These are phyloP conservation scores for Phocoena sinus DNA, from an alignment of 2,113 vertebrate species.

Conservation along the genomic window DNA sequence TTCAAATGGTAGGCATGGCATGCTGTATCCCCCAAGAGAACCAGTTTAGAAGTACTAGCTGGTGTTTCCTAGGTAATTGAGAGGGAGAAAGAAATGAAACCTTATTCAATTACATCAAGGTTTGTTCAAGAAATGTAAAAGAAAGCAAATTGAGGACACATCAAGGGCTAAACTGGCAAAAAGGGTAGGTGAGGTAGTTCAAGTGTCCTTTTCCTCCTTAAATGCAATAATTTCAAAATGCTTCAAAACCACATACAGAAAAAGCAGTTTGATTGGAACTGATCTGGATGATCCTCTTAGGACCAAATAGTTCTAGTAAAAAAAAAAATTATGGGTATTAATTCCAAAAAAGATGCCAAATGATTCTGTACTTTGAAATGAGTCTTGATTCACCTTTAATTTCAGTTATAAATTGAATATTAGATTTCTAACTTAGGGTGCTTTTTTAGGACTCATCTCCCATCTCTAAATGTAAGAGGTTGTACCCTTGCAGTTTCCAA, in stretches of 20 bases:
- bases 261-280: constrained; percentile 17
- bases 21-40: constrained; percentile 6
- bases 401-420: background rate
- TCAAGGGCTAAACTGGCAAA: background rate
- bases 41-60: background rate
- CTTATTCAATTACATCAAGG: background rate
- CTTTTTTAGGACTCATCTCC: background rate
- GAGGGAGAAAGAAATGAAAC: constrained; percentile 44
- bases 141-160: constrained; percentile 9
- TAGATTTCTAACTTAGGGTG: background rate
- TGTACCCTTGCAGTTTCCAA: background rate
- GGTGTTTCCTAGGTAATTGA: constrained; percentile 10
- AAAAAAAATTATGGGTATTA: background rate
- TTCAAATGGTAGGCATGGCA: background rate
- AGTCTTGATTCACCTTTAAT: background rate
- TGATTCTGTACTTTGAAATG: background rate
- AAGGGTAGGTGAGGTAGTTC: constrained; percentile 4
- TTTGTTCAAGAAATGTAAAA: constrained; percentile 34
- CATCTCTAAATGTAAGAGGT: background rate
- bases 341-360: background rate
- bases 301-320: background rate
- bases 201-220: constrained; percentile 30
- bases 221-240: background rate
- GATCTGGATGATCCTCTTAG: background rate
- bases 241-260: background rate